Base-by-base conservation (phyloP, 1,140 invertebrate genomes). In the Battus philenor region DNA sequence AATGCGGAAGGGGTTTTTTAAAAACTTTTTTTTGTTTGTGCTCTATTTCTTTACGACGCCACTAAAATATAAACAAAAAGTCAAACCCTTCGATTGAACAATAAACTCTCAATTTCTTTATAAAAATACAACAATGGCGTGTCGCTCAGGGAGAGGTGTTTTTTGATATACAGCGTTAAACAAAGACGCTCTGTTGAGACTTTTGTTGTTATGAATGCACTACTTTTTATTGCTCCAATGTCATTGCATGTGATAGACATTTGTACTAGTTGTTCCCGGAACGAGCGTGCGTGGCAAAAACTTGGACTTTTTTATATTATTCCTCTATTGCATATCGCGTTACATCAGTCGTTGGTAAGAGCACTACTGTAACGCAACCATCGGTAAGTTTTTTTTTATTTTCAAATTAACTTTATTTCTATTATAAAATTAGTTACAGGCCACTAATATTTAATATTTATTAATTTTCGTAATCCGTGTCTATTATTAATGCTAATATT, bases 51-150 rank as follows among this genome's bases (percentile, higher is more conserved):
- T 82, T 84, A 80, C 68, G 68, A 58, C 41, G 20, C 39, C 64
- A 68, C 65, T 70, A 83, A 80, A 83, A 77, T 49, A 49, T 39
- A 52, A 59, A 59, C 70, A 76, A 76, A 74, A 71, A 75, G 56
- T 69, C 53, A 59, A 72, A 60, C 55, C 46, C 49, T 52, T 47
- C 60, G 67, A 61, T 59, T 44, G 34, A 57, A 82, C 80, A 82
- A 82, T 79, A 47, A 59, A 84, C 80, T 84, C 77, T 84, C 80
- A 75, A 64, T 84, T 84, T 84, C 80, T 77, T 77, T 84, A 79
- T 80, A 82, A 82, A 82, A 64, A 34, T 44, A 18, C 15, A 46
- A 70, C 59, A 79, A 78, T 20, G 17, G 18, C 18, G 18, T 30
- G 48, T 33, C 43, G 36, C 49, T 59, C 38, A 59, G 64, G 57